Evolutionary conservation across 2,797 vertebrate species (phyloP), one percentile per base, ranked within the genome.

Genomic region (Oreochromis grahami): DNA sequence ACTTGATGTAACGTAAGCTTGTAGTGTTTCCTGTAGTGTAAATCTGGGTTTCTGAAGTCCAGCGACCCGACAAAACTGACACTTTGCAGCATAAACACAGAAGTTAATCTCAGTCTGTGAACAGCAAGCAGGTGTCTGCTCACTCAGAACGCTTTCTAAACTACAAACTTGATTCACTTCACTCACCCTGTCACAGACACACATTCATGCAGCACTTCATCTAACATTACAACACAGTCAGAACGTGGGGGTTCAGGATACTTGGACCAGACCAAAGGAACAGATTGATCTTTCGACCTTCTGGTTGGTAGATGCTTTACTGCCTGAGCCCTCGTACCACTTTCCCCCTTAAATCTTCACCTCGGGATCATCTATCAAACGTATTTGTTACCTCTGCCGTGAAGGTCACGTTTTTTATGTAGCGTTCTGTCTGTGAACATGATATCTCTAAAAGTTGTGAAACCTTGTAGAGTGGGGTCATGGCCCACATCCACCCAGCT

Each of bases 51-150:
- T 15, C 38, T 65, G 60, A 38, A 41, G 60, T 41, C 7, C 60
- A 10, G n/a, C 21, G 0, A 43, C 38, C 7, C 0, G 5, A 68
- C 0, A 0, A 24, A 24, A 9, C 21, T 0, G 36, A 14, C 36
- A 1, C 12, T 65, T 9, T 15, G 63, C 36, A 24, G n/a, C 36
- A 41, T 41, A 68, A 41, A 68, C 36, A 24, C 63, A 65, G n/a
- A 65, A 21, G 60, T 68, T 41, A 24, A 65, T 21, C 4, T 63
- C 58, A 5, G 34, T 38, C 2, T 21, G 58, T 36, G 17, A 63
- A 7, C 10, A 36, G 58, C 9, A 5, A 0, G 11, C 34, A 65
- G 34, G 11, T 21, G 11, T 65, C 19, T 65, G 34, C 60, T 65
- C 4, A 38, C 19, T 65, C 19, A 13, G 6, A 36, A 38, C 19